Evolutionary conservation across 2,797 vertebrate genomes (phyloP).

Genomic region (Paguma larvata): DNA sequence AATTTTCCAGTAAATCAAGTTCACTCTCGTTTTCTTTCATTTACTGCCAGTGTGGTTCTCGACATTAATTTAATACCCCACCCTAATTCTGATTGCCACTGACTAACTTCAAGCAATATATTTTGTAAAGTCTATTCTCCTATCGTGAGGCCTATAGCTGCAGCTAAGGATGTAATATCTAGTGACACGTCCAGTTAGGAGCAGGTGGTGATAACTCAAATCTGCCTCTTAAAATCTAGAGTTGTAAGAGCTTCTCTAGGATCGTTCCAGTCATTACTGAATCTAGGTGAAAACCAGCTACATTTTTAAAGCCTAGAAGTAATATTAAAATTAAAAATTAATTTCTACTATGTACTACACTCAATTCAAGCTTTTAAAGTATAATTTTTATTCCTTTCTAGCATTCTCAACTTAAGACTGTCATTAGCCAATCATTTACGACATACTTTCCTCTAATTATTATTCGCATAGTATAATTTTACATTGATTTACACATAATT

Average conservation of each 20-base stretch:
- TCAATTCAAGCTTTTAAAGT: not conserved
- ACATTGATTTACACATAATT: not conserved
- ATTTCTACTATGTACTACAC: not conserved
- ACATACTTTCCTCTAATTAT: not conserved
- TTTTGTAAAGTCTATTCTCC: not conserved
- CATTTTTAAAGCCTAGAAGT: not conserved
- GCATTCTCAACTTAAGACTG: not conserved
- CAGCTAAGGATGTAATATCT: not conserved
- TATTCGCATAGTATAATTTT: not conserved
- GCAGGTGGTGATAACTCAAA: not conserved
- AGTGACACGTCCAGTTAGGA: not conserved
- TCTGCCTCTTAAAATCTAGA: not conserved
- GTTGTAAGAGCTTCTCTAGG: not conserved
- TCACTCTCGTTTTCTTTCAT: not conserved
- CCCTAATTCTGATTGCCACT: not conserved
- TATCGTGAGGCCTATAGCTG: rapidly evolving
- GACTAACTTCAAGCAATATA: not conserved
- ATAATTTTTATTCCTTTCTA: not conserved
- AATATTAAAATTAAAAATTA: not conserved
- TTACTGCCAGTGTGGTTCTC: not conserved
- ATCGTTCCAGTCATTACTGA: not conserved
- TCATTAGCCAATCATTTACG: not conserved
- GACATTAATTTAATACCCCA: not conserved
- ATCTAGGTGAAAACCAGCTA: no score
- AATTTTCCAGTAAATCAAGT: not conserved